phyloP scores from a whole-genome alignment of 2,888 invertebrate genomes.

The Tetheella fluctuosa region DNA sequence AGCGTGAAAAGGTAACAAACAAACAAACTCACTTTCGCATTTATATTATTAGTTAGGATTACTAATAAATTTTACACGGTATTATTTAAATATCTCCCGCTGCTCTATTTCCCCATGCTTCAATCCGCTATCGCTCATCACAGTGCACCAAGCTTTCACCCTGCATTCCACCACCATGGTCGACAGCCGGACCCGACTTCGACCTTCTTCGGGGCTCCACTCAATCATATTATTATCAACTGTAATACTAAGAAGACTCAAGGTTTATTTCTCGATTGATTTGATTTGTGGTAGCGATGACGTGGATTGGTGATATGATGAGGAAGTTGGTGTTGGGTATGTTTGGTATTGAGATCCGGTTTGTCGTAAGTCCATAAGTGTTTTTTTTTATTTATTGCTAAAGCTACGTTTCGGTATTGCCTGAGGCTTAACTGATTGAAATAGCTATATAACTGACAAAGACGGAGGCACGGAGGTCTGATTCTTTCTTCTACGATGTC shows the following conservation, averaged over 20 bases:
- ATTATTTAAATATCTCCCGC: too few species aligned
- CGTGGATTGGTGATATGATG: not conserved
- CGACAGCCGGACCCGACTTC: slow-evolving; percentile 27
- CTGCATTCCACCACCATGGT: slow-evolving; percentile 62
- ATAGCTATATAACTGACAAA: too few species aligned
- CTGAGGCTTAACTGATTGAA: not conserved
- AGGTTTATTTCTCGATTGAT: not conserved
- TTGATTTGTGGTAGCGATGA: not conserved
- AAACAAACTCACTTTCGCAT: too few species aligned
- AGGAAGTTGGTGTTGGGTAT: not conserved
- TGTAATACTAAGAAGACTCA: not conserved
- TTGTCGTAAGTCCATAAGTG: not conserved
- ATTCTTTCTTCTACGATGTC: too few species aligned
- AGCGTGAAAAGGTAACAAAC: too few species aligned
- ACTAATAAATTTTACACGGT: too few species aligned
- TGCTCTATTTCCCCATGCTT: too few species aligned
- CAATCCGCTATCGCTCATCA: slow-evolving; percentile 39
- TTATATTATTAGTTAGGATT: too few species aligned
- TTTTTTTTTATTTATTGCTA: not conserved
- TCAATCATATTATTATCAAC: slow-evolving; percentile 3
- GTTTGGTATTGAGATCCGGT: not conserved
- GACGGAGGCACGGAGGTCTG: too few species aligned
- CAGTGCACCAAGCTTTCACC: slow-evolving; percentile 49
- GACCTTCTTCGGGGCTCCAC: not conserved
- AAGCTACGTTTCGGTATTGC: too few species aligned